These are phyloP conservation scores for Carlito syrichta DNA, from an alignment of 2,113 vertebrate species.

Conservation along the genomic window DNA sequence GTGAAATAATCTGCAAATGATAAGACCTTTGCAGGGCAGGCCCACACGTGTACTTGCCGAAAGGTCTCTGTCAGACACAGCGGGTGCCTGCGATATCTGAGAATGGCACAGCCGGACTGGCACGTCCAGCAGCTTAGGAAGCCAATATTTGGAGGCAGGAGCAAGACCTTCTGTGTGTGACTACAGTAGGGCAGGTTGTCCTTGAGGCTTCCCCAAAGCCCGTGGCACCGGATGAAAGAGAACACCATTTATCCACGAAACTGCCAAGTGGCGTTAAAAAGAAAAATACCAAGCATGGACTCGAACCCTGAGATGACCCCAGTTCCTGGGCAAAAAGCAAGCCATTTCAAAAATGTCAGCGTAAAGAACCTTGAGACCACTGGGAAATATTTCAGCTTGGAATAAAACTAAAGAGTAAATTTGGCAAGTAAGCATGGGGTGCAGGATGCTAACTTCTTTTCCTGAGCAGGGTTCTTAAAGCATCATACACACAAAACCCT, in stretches of 20 bases:
- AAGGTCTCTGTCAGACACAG: constrained; percentile 60
- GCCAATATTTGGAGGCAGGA: background rate
- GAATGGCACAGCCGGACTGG: background rate
- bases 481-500: background rate
- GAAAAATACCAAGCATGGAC: background rate
- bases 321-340: background rate
- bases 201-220: background rate
- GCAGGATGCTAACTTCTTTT: background rate
- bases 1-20: constrained; percentile 51
- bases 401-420: constrained; percentile 22
- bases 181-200: background rate
- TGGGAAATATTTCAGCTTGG: constrained; percentile 3
- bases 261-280: background rate
- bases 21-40: constrained; percentile 29
- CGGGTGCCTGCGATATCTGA: constrained; percentile 40
- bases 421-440: background rate
- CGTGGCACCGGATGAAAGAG: background rate
- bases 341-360: background rate
- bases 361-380: constrained; percentile 4
- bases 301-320: background rate
- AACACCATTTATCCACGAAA: background rate
- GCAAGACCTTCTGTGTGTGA: background rate
- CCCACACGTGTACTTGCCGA: constrained; percentile 10
- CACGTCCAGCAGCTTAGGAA: background rate
- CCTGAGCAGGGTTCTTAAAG: background rate